Evolutionary conservation across 1,140 invertebrate species (phyloP).

Genomic region (Tenebrio molitor): DNA sequence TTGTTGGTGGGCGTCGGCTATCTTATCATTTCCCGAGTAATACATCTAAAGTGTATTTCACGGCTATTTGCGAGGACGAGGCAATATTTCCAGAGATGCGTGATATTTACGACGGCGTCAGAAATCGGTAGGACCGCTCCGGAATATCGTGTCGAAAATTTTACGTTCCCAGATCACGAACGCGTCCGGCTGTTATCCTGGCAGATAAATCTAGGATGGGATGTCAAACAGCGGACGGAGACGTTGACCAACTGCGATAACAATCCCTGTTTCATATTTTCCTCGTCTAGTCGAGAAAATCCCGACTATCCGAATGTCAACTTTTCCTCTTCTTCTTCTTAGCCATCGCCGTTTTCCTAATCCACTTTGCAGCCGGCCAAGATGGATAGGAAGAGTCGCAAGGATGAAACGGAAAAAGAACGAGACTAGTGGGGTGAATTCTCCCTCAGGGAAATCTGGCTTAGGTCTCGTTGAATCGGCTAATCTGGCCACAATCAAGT

Average conservation of each 20-base stretch:
- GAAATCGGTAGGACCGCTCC: constrained; percentile 35
- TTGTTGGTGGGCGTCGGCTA: constrained; percentile 7
- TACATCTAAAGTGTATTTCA: constrained; percentile 39
- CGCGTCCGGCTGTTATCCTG: constrained; percentile 52
- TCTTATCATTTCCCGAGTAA: constrained; percentile 29
- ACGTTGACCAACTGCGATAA: constrained; percentile 51
- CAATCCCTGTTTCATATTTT: constrained; percentile 57
- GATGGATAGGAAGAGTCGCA: constrained; percentile 38
- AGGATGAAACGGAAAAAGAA: constrained; percentile 41
- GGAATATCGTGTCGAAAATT: constrained; percentile 46
- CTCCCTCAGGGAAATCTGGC: constrained; percentile 52
- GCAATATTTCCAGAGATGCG: constrained; percentile 31
- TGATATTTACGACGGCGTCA: constrained; percentile 30
- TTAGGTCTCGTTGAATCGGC: constrained; percentile 39
- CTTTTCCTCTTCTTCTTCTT: constrained; percentile 43
- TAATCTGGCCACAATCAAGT: constrained; percentile 43
- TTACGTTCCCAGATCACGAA: constrained; percentile 53
- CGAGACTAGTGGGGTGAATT: constrained; percentile 44
- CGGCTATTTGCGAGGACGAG: constrained; percentile 29
- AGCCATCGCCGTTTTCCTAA: constrained; percentile 33
- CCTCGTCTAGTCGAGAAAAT: constrained; percentile 47
- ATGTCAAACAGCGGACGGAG: constrained; percentile 52
- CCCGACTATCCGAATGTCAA: constrained; percentile 42
- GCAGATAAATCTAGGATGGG: constrained; percentile 55
- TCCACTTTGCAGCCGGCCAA: constrained; percentile 51